Evolutionary conservation across 2,113 vertebrate species (phyloP).

Genomic region (Bos indicus): DNA sequence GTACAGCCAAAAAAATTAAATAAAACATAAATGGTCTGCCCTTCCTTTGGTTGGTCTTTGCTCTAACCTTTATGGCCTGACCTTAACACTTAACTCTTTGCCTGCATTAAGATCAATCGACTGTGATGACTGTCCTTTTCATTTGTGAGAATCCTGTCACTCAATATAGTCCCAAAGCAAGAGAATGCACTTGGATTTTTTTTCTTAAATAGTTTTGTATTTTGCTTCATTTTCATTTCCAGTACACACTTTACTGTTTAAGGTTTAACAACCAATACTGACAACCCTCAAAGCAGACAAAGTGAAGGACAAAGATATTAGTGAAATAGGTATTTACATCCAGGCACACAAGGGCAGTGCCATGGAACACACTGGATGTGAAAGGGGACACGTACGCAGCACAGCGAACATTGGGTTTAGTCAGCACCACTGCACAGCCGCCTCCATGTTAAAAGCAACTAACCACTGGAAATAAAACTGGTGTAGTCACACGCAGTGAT

Average conservation of each 20-base stretch:
- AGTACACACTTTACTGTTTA: not conserved
- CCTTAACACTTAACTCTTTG: not conserved
- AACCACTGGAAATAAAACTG: not conserved
- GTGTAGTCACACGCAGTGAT: not conserved
- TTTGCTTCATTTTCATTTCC: slow-evolving; percentile 37
- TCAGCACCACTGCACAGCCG: not conserved
- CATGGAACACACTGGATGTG: not conserved
- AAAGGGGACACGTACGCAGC: not conserved
- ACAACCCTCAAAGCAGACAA: not conserved
- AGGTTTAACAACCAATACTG: slow-evolving; percentile 17
- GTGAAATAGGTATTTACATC: not conserved
- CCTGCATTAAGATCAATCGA: not conserved
- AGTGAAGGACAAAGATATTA: not conserved
- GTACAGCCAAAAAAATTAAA: not conserved
- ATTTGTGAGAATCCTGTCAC: not conserved
- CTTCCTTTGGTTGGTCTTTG: not conserved
- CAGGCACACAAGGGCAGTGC: not conserved
- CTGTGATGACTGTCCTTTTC: not conserved
- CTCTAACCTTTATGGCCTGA: not conserved
- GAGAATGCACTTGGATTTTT: not conserved
- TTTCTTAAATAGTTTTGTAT: not conserved
- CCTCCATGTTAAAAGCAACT: not conserved
- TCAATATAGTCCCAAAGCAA: not conserved
- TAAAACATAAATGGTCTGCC: not conserved
- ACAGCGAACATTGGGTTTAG: not conserved